Base-by-base conservation (phyloP, 1,140 invertebrate genomes). In the Saccostrea glomerata region DNA sequence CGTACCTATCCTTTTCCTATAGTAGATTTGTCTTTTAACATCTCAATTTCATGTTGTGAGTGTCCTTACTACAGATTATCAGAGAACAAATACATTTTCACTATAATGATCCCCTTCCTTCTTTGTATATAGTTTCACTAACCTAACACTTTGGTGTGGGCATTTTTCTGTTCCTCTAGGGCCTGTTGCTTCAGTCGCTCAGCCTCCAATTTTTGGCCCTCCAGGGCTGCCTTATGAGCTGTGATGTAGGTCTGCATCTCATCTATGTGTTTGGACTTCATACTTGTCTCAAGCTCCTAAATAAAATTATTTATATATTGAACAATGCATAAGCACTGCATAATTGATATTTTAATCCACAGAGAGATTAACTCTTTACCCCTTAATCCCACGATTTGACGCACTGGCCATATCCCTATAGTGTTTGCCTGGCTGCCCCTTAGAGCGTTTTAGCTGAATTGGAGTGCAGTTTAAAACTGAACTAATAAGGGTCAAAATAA, bases 191-290 rank as follows among this genome's bases (percentile, higher is more conserved):
- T 86, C 15, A 63, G 54, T 40, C 92, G 90, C 84, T 94, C 89
- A 56, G 91, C 91, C 66, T 93, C 89, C 20, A 92, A 88, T 83
- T 90, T 90, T 0, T 92, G 58, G 40, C 88, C 91, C 0, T 94
- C 92, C 40, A 94, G 9, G 36, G 93, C 90, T 11, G 91, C 92
- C 66, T 90, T 91, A 88, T 95, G 94, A 17, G 94, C 94, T n/a
- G 92, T 88, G 88, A 94, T 89, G 85, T 92, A 93, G 6, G 90
- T 91, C 88, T 93, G 90, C 88, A 95, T 91, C 73, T 94, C 94
- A 77, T 94, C 92, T 47, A 93, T 88, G 89, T 95, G 94, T 20
- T 89, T 88, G 11, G 84, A 56, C 47, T 90, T 92, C 56, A 95
- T 56, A 47, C 58, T 82, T 25, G 13, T 82, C 84, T 93, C 92